A percentile compares a stretch with the other conserved stretches of the same genome.
Conservation (phyloP, 2,888 invertebrate genomes). For the Phortica okadai region DNA sequence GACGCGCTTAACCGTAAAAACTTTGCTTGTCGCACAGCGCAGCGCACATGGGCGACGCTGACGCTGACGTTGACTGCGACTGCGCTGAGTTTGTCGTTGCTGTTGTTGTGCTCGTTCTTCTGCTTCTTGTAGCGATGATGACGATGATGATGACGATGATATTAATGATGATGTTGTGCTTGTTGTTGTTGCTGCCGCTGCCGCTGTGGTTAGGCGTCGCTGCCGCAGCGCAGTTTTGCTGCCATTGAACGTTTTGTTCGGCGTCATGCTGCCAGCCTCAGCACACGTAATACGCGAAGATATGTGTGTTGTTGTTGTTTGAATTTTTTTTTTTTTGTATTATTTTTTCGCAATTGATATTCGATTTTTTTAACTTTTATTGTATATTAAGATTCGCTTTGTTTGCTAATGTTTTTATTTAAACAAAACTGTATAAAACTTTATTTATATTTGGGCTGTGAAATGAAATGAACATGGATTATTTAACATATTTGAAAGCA, state of each 20-base stretch:
- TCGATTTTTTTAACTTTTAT: conserved; percentile 21
- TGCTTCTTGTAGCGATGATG: conserved; percentile 39
- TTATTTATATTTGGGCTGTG: too few relatives aligned
- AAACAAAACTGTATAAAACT: too few relatives aligned
- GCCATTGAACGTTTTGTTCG: not conserved
- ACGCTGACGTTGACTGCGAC: conserved; percentile 44
- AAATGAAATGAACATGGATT: too few relatives aligned
- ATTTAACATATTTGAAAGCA: too few relatives aligned
- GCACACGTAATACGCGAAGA: not conserved
- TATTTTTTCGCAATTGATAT: conserved; percentile 23
- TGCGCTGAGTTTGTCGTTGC: conserved; percentile 38
- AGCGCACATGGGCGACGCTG: conserved; percentile 61
- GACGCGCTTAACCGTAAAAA: conserved; percentile 70
- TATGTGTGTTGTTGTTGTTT: not conserved
- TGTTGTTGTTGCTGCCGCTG: conserved; percentile 42
- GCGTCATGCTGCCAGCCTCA: not conserved
- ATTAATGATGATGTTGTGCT: conserved; percentile 42
- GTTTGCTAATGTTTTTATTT: too few relatives aligned
- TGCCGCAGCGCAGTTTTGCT: conserved; percentile 15
- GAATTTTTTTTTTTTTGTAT: not conserved
- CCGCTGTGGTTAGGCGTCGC: conserved; percentile 30
- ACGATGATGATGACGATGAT: conserved; percentile 42
- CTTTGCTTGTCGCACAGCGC: conserved; percentile 60
- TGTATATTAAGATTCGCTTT: conserved; percentile 12
- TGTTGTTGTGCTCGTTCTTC: conserved; percentile 38